Percentiles rank a stretch among this genome's conserved stretches.
phyloP scores from a whole-genome alignment of 2,113 vertebrate species.

The Onychorhynchus coronatus region DNA sequence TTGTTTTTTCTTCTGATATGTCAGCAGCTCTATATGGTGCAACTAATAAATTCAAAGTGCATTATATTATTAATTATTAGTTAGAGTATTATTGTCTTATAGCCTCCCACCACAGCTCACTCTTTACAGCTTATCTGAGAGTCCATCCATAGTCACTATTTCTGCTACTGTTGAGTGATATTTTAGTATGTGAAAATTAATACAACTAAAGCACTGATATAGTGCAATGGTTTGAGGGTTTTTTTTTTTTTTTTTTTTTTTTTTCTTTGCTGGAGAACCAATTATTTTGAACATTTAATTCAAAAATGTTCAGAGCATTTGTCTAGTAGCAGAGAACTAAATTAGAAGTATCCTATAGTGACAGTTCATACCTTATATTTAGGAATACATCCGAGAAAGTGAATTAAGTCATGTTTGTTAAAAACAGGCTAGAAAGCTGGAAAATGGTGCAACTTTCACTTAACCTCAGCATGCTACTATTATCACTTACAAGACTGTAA shows the following conservation, averaged over 20 bases:
- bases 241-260: background rate
- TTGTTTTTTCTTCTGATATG: background rate
- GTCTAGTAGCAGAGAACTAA: background rate
- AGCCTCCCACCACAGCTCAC: background rate
- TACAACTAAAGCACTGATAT: background rate
- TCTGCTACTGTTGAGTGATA: background rate
- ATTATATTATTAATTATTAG: background rate
- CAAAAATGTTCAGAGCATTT: background rate
- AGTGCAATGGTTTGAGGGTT: background rate
- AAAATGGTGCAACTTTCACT: background rate
- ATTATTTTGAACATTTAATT: background rate
- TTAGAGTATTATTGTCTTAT: background rate
- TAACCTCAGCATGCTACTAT: background rate
- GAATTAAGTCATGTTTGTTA: background rate
- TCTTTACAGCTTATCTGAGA: background rate
- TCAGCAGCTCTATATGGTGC: background rate
- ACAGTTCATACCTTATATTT: background rate
- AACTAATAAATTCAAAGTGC: background rate
- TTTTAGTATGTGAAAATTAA: background rate
- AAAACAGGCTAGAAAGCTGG: background rate
- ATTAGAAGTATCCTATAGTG: background rate
- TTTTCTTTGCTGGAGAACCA: background rate
- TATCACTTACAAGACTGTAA: background rate
- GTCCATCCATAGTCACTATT: background rate
- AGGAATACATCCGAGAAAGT: background rate